phyloP scores from a whole-genome alignment of 2,888 invertebrate species.

The Eupithecia vulgata region DNA sequence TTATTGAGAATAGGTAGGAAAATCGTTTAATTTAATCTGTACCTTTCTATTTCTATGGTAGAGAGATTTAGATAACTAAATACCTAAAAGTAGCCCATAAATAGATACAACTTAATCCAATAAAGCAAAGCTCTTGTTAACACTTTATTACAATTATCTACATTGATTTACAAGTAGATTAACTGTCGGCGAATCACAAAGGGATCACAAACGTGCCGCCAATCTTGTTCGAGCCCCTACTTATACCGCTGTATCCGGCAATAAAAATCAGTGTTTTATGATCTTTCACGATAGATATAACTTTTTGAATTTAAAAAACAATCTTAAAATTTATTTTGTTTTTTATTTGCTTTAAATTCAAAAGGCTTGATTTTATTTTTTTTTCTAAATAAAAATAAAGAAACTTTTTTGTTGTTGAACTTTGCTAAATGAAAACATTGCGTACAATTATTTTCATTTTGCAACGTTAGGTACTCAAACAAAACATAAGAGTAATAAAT shows the following conservation, averaged over 20 bases:
- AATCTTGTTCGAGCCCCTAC: conserved; percentile 3
- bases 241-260: not conserved
- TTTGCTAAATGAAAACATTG: too few species aligned
- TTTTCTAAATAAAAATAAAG: too few species aligned
- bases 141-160: conserved; percentile 9
- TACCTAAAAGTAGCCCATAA: not conserved
- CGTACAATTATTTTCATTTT: not conserved
- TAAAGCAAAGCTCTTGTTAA: conserved; percentile 7
- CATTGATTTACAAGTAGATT: conserved; percentile 14
- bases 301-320: not conserved
- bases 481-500: not conserved
- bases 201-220: conserved; percentile 9
- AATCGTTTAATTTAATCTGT: too few species aligned
- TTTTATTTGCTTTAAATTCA: too few species aligned
- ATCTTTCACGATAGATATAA: not conserved
- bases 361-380: too few species aligned
- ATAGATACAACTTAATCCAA: not conserved
- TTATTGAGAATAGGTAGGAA: too few species aligned
- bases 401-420: too few species aligned
- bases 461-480: not conserved
- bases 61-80: not conserved
- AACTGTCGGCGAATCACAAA: conserved; percentile 18
- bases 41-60: too few species aligned
- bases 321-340: not conserved
- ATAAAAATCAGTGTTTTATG: conserved; percentile 9